Base-by-base conservation (phyloP, 1,140 invertebrate species). In the Andricus grossulariae region DNA sequence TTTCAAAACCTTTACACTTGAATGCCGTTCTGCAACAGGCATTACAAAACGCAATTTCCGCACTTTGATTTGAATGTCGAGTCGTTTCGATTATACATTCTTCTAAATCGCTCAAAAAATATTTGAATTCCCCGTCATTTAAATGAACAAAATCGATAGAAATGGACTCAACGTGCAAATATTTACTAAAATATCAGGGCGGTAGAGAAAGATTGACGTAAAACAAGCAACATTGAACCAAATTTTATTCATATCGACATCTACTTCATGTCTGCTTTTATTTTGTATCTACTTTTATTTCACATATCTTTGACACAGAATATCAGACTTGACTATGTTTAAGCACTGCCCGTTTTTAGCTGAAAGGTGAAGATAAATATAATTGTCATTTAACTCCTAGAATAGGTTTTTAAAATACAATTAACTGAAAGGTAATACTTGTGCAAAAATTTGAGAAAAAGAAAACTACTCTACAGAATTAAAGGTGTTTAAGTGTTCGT, bases 11-110 rank as follows among this genome's bases (percentile, higher is more conserved):
- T 5, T 57, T 57, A 3, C 21, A 13, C 18, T 25, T 10, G 21
- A 15, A 16, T 54, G 13, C 25, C 0, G 10, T 66, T 32, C 57
- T 39, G 57, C 32, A 66, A 16, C 57, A 66, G 25, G 25, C 57
- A 66, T 66, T 21, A 39, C 57, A 66, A 66, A 45, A 66, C 60
- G 60, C 60, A 66, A 66, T 66, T 45, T 39, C 60, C 25, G 39
- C 25, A 18, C 45, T 66, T 25, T n/a, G 32, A 66, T 66, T 66
- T 66, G 60, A 66, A 66, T 66, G 32, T 45, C 60, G 32, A 66
- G 60, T 39, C 25, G 16, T 66, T 39, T 66, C 32, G 60, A 66
- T 66, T 66, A 66, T 45, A 45, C n/a, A 66, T 66, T 25, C 60
- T 32, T 66, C 60, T 16, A 45, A 66, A 66, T n/a, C 25, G 25